Evolutionary conservation across 1,140 invertebrate genomes (phyloP).

Genomic region (Berghia stephanieae): DNA sequence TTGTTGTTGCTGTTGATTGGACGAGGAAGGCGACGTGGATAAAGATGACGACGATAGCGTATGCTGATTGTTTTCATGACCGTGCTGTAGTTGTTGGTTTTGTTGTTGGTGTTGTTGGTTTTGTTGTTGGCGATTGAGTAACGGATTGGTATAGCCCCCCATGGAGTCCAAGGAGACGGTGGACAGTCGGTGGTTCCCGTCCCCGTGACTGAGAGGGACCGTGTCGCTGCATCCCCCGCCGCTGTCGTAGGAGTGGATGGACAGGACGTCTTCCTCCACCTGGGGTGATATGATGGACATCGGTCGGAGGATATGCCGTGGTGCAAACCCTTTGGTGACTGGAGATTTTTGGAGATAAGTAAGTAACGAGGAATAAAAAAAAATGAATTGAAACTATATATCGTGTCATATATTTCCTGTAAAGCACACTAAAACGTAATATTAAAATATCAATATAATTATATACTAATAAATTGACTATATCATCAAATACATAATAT

Average conservation of each 20-base stretch:
- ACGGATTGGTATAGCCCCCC: no score
- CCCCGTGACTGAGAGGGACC: not conserved
- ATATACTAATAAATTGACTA: not conserved
- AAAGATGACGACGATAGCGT: no score
- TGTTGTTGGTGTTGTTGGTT: no score
- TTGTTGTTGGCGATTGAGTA: no score
- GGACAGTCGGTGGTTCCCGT: not conserved
- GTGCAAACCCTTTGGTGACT: conserved; percentile 49
- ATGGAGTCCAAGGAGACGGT: not conserved
- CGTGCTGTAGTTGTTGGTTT: no score
- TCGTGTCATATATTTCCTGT: not conserved
- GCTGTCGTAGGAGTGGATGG: conserved; percentile 4
- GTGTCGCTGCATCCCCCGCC: not conserved
- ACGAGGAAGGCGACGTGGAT: no score
- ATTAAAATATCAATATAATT: not conserved
- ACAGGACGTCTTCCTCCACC: conserved; percentile 19
- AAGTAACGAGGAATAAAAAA: not conserved
- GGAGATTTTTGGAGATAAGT: conserved; percentile 20
- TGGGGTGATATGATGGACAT: not conserved
- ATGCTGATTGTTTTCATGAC: no score
- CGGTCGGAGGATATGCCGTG: conserved; percentile 13
- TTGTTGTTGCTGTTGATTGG: not conserved
- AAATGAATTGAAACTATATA: no score
- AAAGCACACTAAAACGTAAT: not conserved
- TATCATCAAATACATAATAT: not conserved